Evolutionary conservation across 1,140 invertebrate species (phyloP).

Genomic region (Hyphantria cunea): DNA sequence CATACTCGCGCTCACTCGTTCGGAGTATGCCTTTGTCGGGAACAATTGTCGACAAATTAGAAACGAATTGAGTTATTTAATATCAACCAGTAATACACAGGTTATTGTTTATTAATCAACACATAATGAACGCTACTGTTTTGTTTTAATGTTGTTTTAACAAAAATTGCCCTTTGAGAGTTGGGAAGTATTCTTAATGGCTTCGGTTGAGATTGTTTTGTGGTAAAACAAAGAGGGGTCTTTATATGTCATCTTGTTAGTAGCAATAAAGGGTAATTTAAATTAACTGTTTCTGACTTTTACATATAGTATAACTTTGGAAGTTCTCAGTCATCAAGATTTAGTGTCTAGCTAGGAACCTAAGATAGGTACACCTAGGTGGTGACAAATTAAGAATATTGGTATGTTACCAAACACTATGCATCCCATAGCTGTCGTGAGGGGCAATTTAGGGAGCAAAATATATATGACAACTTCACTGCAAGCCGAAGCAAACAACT

Average conservation of each 20-base stretch:
- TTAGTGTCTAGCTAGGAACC: too few species aligned
- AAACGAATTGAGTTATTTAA: slow-evolving; percentile 82
- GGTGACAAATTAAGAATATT: too few species aligned
- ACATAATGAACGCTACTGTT: slow-evolving; percentile 25
- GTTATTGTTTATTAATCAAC: slow-evolving; percentile 66
- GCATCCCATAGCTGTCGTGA: too few species aligned
- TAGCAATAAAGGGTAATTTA: neutral
- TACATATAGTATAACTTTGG: too few species aligned
- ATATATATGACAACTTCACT: too few species aligned
- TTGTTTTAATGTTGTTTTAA: slow-evolving; percentile 17
- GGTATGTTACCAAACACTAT: too few species aligned
- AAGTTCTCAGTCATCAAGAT: too few species aligned
- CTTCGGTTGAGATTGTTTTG: neutral
- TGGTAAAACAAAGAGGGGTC: neutral
- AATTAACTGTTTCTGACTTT: too few species aligned
- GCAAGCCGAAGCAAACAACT: too few species aligned
- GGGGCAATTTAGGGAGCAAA: too few species aligned
- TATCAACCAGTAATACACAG: slow-evolving; percentile 71
- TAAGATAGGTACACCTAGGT: too few species aligned
- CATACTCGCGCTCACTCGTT: slow-evolving; percentile 80
- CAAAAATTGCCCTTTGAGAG: slow-evolving; percentile 11
- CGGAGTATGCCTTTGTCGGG: slow-evolving; percentile 77
- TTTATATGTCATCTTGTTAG: neutral
- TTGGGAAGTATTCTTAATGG: neutral
- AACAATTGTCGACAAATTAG: slow-evolving; percentile 81